Percentiles rank a stretch among this genome's conserved stretches.
Evolutionary conservation across 2,888 invertebrate genomes (phyloP).

Genomic region (Azorinus chamasolen): DNA sequence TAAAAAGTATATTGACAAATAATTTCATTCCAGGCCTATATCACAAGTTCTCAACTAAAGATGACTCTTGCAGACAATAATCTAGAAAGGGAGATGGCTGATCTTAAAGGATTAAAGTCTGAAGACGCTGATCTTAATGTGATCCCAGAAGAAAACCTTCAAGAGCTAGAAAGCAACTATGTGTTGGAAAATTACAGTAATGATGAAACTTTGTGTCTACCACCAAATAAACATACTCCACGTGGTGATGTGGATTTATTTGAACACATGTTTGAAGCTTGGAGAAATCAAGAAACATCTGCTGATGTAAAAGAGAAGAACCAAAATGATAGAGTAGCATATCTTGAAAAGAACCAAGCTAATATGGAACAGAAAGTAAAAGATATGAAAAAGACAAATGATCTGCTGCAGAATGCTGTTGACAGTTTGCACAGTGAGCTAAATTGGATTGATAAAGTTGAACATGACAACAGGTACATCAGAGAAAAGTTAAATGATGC

Average conservation of each 20-base stretch:
- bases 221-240: no score
- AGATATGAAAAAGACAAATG: slow-evolving; percentile 24
- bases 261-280: slow-evolving; percentile 3
- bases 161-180: no score
- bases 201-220: no score
- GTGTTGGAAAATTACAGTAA: no score
- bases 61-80: no score
- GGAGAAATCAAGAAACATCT: slow-evolving; percentile 16
- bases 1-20: no score
- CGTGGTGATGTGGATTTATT: slow-evolving; percentile 17
- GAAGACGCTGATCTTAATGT: no score
- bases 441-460: slow-evolving; percentile 37
- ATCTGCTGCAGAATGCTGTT: slow-evolving; percentile 36
- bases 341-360: not conserved
- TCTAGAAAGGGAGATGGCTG: no score
- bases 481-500: slow-evolving; percentile 43
- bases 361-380: slow-evolving; percentile 8
- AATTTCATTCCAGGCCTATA: no score
- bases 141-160: no score
- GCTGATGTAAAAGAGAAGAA: slow-evolving; percentile 6
- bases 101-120: no score
- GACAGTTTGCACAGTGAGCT: slow-evolving; percentile 47
- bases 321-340: not conserved
- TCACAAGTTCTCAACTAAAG: no score
- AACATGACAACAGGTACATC: slow-evolving; percentile 54